phyloP scores from a whole-genome alignment of 2,888 invertebrate species.

The Prostheceraeus crozeri region DNA sequence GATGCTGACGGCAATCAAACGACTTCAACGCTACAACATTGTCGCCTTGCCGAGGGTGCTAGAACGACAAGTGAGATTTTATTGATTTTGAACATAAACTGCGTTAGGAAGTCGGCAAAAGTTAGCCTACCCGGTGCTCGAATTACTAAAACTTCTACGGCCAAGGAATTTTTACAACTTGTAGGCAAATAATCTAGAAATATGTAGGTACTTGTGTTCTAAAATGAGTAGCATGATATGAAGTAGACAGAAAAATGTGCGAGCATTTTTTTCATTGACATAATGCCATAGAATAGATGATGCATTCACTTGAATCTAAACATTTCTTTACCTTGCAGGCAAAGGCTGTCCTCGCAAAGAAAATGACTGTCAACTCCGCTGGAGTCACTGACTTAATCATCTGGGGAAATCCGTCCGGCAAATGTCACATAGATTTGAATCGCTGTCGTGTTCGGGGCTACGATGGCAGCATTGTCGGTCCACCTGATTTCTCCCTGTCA shows the following conservation, averaged over 20 bases:
- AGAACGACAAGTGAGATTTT: conserved; percentile 14
- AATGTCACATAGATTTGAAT: conserved; percentile 39
- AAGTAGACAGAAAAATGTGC: too few species aligned
- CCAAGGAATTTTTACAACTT: too few species aligned
- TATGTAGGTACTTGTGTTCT: too few species aligned
- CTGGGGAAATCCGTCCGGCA: conserved; percentile 48
- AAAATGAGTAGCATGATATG: too few species aligned
- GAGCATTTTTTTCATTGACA: conserved; percentile 44
- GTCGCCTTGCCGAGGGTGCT: conserved; percentile 18
- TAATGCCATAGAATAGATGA: too few species aligned
- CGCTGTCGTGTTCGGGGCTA: conserved; percentile 48
- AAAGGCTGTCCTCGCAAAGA: conserved; percentile 40
- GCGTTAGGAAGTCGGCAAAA: conserved; percentile 42
- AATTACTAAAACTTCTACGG: too few species aligned
- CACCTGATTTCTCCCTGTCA: conserved; percentile 49
- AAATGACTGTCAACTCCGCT: conserved; percentile 47
- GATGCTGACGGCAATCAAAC: conserved; percentile 18
- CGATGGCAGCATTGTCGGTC: conserved; percentile 52
- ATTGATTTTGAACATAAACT: too few species aligned
- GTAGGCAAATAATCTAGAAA: too few species aligned
- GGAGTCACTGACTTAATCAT: conserved; percentile 51
- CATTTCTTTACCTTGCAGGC: neutral
- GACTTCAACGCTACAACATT: conserved; percentile 24
- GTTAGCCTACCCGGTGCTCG: too few species aligned
- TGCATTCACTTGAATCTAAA: conserved; percentile 31